A percentile compares a stretch with the other conserved stretches of the same genome.
Evolutionary conservation across 2,888 invertebrate species (phyloP).

Genomic region (Eristalis arbustorum): DNA sequence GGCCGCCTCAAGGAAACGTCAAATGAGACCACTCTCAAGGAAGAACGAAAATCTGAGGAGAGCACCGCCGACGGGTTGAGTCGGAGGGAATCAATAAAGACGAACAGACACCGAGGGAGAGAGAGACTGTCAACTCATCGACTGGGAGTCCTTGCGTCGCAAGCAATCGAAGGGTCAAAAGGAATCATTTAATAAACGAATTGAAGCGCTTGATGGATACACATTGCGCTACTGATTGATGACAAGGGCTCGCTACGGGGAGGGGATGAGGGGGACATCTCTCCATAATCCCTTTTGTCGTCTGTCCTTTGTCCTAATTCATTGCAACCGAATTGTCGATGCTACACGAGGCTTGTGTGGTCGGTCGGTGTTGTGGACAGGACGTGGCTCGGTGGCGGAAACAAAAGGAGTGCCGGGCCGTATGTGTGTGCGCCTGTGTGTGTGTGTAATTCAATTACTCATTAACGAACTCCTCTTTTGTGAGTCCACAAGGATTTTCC

Average conservation of each 20-base stretch:
- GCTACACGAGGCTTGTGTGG: slow-evolving; percentile 52
- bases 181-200: slow-evolving; percentile 68
- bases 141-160: slow-evolving; percentile 3
- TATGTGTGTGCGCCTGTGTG: neutral
- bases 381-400: neutral
- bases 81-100: slow-evolving; percentile 37
- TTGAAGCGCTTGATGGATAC: slow-evolving; percentile 68
- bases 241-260: slow-evolving; percentile 36
- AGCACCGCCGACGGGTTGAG: neutral
- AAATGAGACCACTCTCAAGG: slow-evolving; percentile 33
- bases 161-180: slow-evolving; percentile 43
- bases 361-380: neutral
- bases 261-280: neutral
- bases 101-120: slow-evolving; percentile 40
- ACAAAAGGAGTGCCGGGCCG: neutral
- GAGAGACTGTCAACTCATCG: slow-evolving; percentile 49
- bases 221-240: slow-evolving; percentile 56
- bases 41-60: no score
- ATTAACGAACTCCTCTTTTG: slow-evolving; percentile 50
- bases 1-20: slow-evolving; percentile 39
- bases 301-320: slow-evolving; percentile 42
- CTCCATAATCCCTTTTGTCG: slow-evolving; percentile 38
- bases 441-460: slow-evolving; percentile 65
- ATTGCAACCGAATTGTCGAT: slow-evolving; percentile 57
- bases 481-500: neutral